phyloP scores from a whole-genome alignment of 2,113 vertebrate genomes.

The Corythornis madagascariensis region DNA sequence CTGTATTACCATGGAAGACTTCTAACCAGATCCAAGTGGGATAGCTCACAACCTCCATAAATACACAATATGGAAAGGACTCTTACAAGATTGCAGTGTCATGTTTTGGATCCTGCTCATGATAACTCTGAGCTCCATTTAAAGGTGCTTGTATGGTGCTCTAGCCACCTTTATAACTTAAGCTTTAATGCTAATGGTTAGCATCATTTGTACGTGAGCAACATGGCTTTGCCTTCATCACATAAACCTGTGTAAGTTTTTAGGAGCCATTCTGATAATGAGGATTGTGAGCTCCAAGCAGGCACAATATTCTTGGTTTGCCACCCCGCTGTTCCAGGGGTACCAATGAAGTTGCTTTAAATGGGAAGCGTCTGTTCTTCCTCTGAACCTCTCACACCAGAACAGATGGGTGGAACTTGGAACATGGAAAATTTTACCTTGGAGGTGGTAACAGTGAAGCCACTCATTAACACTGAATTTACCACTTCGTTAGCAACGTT shows the following conservation, averaged over 20 bases:
- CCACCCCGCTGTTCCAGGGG: constrained; percentile 86
- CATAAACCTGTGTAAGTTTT: constrained; percentile 51
- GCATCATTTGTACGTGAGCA: not conserved
- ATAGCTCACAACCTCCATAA: not conserved
- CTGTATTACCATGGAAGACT: not conserved
- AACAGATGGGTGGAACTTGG: constrained; percentile 96
- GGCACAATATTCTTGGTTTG: constrained; percentile 80
- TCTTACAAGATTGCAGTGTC: not conserved
- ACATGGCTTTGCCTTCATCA: constrained; percentile 26
- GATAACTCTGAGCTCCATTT: not conserved
- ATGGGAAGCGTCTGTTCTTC: constrained; percentile 93
- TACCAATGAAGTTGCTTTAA: constrained; percentile 84
- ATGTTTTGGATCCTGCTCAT: not conserved
- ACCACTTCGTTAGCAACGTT: constrained; percentile 98
- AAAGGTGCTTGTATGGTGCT: not conserved
- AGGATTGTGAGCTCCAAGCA: constrained; percentile 78
- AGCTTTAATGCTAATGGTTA: not conserved
- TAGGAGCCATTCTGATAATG: constrained; percentile 82
- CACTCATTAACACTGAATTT: constrained; percentile 99
- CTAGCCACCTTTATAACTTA: not conserved
- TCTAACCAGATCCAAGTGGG: not conserved
- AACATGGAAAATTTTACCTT: constrained; percentile 94
- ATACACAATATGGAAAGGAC: not conserved
- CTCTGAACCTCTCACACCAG: constrained; percentile 90
- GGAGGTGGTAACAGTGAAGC: constrained; percentile 98